These are phyloP conservation scores for Dascyllus trimaculatus DNA, from an alignment of 2,113 vertebrate species.

Conservation along the genomic window DNA sequence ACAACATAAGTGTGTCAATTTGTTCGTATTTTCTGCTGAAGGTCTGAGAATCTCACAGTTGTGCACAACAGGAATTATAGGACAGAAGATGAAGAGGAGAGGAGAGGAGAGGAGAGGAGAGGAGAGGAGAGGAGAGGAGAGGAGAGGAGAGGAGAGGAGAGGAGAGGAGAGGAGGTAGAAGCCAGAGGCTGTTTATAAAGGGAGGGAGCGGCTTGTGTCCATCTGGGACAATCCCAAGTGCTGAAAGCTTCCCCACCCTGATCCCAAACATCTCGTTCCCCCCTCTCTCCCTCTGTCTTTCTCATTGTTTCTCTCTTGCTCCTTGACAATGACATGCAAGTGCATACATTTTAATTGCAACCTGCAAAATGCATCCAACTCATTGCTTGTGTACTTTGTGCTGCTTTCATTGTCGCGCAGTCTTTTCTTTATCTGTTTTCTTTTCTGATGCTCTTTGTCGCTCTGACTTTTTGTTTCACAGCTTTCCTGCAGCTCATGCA, in stretches of 20 bases:
- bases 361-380: conserved; percentile 31
- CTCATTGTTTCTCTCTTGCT: conserved; percentile 13
- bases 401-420: neutral
- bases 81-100: conserved; percentile 23
- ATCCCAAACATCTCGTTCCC: conserved; percentile 69
- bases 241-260: conserved; percentile 80
- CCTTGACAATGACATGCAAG: conserved; percentile 45
- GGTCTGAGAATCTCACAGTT: conserved; percentile 1
- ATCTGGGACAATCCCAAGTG: conserved; percentile 81
- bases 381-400: conserved; percentile 25
- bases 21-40: conserved; percentile 54
- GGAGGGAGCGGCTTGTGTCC: conserved; percentile 79
- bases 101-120: conserved; percentile 14
- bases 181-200: conserved; percentile 77
- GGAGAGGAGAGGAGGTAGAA: conserved; percentile 23
- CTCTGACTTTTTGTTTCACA: neutral
- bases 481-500: conserved; percentile 13
- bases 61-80: neutral
- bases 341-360: conserved; percentile 14
- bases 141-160: neutral
- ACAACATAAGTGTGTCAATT: conserved; percentile 45
- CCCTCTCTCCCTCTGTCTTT: conserved; percentile 25
- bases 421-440: neutral
- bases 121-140: no score
- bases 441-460: neutral